Percentiles rank a stretch among this genome's conserved stretches.
phyloP scores from a whole-genome alignment of 2,888 invertebrate genomes.

The Pammene aurita region DNA sequence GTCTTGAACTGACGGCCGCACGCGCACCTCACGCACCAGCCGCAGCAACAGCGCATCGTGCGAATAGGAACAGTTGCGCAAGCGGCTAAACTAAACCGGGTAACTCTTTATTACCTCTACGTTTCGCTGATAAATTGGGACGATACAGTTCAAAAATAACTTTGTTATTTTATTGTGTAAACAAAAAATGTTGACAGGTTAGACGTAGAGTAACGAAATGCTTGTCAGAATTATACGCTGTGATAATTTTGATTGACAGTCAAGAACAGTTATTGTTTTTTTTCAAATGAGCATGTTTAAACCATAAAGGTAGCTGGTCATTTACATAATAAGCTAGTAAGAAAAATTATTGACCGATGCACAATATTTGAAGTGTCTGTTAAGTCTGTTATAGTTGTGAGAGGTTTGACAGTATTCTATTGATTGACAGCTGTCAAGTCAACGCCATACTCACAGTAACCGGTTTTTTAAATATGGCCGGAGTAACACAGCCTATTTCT shows the following conservation, averaged over 20 bases:
- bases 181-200: not conserved
- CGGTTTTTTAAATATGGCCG: not conserved
- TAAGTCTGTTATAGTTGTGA: not conserved
- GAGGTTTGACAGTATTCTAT: not conserved
- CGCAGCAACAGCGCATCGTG: conserved; percentile 54
- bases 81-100: conserved; percentile 52
- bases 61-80: conserved; percentile 76
- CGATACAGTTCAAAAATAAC: conserved; percentile 51
- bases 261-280: conserved; percentile 5
- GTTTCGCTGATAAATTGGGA: conserved; percentile 56
- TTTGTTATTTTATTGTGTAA: conserved; percentile 18
- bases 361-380: not conserved
- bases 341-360: not conserved
- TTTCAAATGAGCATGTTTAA: conserved; percentile 8
- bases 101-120: conserved; percentile 61
- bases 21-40: not conserved
- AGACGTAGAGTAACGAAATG: not conserved
- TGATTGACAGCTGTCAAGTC: too few relatives aligned
- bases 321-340: not conserved
- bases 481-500: not conserved
- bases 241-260: conserved; percentile 18
- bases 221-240: not conserved
- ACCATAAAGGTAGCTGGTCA: conserved; percentile 1
- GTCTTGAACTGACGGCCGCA: not conserved
- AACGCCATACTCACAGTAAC: not conserved